These are phyloP conservation scores for Brotula barbata DNA, from an alignment of 2,797 vertebrate species.

Conservation along the genomic window DNA sequence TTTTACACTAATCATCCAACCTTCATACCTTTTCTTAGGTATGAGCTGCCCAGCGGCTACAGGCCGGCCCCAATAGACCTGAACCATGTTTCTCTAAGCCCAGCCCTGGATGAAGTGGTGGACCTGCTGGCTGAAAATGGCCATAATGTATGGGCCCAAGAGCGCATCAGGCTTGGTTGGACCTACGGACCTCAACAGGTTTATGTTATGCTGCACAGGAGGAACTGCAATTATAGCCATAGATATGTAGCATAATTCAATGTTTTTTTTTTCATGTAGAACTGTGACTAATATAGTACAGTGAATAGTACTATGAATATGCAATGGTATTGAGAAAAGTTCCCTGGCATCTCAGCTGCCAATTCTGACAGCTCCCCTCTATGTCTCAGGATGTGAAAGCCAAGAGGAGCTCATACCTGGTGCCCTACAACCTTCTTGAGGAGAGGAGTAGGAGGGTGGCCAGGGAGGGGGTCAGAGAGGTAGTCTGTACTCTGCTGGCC, in stretches of 20 bases:
- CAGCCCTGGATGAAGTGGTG: slow-evolving; percentile 85
- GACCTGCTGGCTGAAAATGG: slow-evolving; percentile 90
- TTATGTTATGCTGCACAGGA: slow-evolving; percentile 34
- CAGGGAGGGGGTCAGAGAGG: slow-evolving; percentile 83
- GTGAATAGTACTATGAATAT: too few species aligned
- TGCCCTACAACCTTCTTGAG: slow-evolving; percentile 90
- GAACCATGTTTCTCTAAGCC: slow-evolving; percentile 83
- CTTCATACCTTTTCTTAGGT: slow-evolving; percentile 73
- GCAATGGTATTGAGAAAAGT: too few species aligned
- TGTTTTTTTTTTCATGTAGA: too few species aligned
- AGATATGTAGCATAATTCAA: background rate
- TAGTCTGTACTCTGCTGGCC: slow-evolving; percentile 86
- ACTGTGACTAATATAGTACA: too few species aligned
- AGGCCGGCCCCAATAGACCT: slow-evolving; percentile 90
- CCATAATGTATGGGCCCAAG: slow-evolving; percentile 92
- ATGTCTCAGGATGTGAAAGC: slow-evolving; percentile 87
- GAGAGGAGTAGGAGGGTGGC: slow-evolving; percentile 84
- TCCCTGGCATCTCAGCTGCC: background rate
- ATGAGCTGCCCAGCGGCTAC: slow-evolving; percentile 89
- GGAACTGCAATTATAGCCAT: slow-evolving; percentile 1
- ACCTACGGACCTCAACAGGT: slow-evolving; percentile 91
- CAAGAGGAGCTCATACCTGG: slow-evolving; percentile 87
- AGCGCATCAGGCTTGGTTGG: slow-evolving; percentile 92
- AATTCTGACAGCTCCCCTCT: slow-evolving; percentile 10
- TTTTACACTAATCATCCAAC: background rate